Conservation (phyloP, 2,797 vertebrate species). For the Tenualosa thibaudeaui region DNA sequence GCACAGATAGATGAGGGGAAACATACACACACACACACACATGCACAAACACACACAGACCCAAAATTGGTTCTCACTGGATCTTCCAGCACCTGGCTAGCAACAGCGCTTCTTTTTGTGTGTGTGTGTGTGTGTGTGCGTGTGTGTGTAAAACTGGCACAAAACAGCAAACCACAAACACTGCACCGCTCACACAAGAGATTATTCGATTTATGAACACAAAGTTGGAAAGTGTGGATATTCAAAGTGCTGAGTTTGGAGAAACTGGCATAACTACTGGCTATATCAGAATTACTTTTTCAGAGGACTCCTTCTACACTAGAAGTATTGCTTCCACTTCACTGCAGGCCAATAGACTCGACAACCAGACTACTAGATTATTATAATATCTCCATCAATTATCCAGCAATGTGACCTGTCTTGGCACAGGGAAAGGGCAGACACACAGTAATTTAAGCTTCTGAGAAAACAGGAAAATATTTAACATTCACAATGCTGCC, state of each 20-base stretch:
- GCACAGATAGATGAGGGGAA: background rate
- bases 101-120: slow-evolving; percentile 17
- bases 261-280: background rate
- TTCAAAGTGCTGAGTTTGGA: background rate
- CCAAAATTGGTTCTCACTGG: background rate
- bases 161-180: background rate
- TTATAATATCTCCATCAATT: background rate
- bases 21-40: no score
- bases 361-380: background rate
- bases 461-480: background rate
- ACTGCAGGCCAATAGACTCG: background rate
- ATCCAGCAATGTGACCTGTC: background rate
- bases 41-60: background rate
- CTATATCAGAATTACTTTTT: background rate
- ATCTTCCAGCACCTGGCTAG: background rate
- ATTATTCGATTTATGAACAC: background rate
- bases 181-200: background rate
- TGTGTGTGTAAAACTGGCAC: background rate
- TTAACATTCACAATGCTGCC: no score
- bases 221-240: background rate
- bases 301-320: background rate
- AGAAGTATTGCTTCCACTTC: background rate
- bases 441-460: background rate
- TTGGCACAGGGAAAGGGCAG: background rate
- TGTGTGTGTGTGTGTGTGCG: slow-evolving; percentile 25